Percentiles rank a stretch among this genome's conserved stretches.
phyloP scores from a whole-genome alignment of 2,888 invertebrate species.

The Deroplatys truncata region DNA sequence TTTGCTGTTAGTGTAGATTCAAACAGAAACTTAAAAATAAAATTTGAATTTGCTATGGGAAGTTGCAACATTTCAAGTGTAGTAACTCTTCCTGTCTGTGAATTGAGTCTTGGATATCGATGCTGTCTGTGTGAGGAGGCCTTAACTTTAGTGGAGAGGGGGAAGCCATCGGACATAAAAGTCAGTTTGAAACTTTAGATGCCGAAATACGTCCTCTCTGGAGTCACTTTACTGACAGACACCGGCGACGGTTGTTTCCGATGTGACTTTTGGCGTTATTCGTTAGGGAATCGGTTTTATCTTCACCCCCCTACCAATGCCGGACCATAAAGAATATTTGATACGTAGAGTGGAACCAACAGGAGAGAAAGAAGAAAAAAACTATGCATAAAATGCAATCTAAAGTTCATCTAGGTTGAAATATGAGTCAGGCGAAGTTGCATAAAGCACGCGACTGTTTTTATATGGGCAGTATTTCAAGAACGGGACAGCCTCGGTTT shows the following conservation, averaged over 20 bases:
- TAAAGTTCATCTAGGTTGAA: constrained; percentile 27
- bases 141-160: background rate
- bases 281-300: constrained; percentile 24
- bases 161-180: constrained; percentile 8
- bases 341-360: constrained; percentile 10
- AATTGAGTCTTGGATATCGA: background rate
- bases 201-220: constrained; percentile 15
- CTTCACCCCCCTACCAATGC: constrained; percentile 16
- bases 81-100: background rate
- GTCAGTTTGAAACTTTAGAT: constrained; percentile 25
- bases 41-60: no score
- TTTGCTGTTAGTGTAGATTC: no score
- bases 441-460: constrained; percentile 18
- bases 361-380: constrained; percentile 9
- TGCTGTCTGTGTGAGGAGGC: background rate
- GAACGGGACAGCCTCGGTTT: background rate
- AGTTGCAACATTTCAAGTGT: background rate
- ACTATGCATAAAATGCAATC: constrained; percentile 31
- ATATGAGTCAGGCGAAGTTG: constrained; percentile 16
- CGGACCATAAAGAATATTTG: constrained; percentile 26
- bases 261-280: constrained; percentile 5
- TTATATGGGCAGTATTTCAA: constrained; percentile 20
- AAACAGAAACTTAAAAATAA: no score
- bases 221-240: constrained; percentile 4
- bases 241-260: constrained; percentile 1